Base-by-base conservation (phyloP, 64 coral and sea anemone genomes). In the Porites australiensis region DNA sequence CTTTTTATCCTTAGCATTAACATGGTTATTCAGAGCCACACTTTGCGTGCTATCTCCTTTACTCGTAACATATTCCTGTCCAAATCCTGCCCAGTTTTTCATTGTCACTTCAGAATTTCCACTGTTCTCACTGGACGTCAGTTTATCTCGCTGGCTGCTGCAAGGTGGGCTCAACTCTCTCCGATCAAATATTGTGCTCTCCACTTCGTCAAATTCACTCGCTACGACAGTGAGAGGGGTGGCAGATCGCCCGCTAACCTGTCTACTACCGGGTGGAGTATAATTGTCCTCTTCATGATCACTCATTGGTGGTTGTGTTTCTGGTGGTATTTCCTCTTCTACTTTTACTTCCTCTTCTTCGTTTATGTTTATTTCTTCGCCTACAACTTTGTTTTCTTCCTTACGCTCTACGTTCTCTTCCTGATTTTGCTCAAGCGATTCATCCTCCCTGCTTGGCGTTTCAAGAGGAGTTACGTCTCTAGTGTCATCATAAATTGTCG, bases 151-250 rank as follows among this genome's bases (percentile, higher is more conserved):
- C 22, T 71, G 54, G 64, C 85, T 95, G 53, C 89, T 90, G 43
- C 51, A 52, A 8, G 14, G 75, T 57, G 79, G 43, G n/a, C 88
- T 91, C 16, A 5, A 21, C 19, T 92, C 75, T 52, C 77, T 57
- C 20, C 50, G 67, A 75, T 91, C 82, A 91, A 97, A 97, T 55
- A 94, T 91, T 2, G 80, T 83, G 46, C 92, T 92, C 43, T 94
- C 95, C 2, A 90, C 79, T 13, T 97, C 95, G 65, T 97, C 95
- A 66, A 97, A 97, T 45, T 88, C 80, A 13, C 75, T 79, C 22
- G 70, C 43, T 5, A 87, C 77, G 21, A 84, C 66, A 19, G 79
- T 77, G 37, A 52, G 75, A 58, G 95, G 92, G 10, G 79, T 90
- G 18, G 88, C 92, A 13, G 95, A 97, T 23, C 87, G 55, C 19